Evolutionary conservation across 2,888 invertebrate species (phyloP).

Genomic region (Serripes groenlandicus): DNA sequence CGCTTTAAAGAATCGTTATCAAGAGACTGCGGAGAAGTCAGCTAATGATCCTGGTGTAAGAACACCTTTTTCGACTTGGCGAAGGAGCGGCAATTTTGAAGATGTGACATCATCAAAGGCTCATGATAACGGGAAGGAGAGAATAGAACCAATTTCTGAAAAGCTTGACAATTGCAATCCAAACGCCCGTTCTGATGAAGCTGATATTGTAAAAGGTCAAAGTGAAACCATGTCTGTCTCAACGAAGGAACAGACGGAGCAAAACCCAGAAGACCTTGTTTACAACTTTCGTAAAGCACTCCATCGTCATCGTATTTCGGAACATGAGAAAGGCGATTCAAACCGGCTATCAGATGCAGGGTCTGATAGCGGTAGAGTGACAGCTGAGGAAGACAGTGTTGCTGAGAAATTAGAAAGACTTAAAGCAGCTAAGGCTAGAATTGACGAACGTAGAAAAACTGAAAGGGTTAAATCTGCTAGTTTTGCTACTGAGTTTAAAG

Average conservation of each 20-base stretch:
- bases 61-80: constrained; percentile 68
- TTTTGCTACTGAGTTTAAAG: constrained; percentile 60
- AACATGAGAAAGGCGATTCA: constrained; percentile 46
- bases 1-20: constrained; percentile 62
- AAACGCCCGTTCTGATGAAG: constrained; percentile 35
- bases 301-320: constrained; percentile 65
- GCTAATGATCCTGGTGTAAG: constrained; percentile 47
- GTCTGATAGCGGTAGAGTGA: constrained; percentile 11
- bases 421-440: constrained; percentile 56
- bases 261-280: constrained; percentile 57
- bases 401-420: constrained; percentile 55
- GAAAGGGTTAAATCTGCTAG: constrained; percentile 44
- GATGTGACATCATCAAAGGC: constrained; percentile 55
- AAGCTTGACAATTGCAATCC: constrained; percentile 28
- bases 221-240: constrained; percentile 31
- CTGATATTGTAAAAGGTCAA: constrained; percentile 27
- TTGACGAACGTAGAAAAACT: constrained; percentile 51
- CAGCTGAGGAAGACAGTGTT: constrained; percentile 45
- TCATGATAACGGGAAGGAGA: constrained; percentile 45
- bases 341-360: background rate
- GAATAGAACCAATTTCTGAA: constrained; percentile 32
- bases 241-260: constrained; percentile 33
- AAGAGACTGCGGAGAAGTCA: constrained; percentile 61
- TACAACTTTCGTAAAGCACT: constrained; percentile 67
- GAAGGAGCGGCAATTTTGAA: constrained; percentile 67